Base-by-base conservation (phyloP, 2,113 vertebrate genomes). In the Tursiops truncatus region DNA sequence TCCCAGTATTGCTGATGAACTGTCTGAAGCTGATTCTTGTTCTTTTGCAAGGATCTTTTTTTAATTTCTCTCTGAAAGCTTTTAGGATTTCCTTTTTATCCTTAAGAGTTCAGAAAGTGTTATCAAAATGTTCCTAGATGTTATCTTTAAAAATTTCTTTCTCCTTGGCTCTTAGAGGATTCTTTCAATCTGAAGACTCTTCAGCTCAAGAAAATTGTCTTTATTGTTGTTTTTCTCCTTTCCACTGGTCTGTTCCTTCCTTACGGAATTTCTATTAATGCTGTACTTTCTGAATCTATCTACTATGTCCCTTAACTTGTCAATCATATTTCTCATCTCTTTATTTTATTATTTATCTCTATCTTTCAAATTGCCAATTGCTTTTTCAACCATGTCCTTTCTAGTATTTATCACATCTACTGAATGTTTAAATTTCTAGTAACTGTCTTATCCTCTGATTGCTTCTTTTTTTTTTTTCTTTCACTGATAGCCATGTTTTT, bases 31-130 rank as follows among this genome's bases (percentile, higher is more conserved):
- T 58, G 68, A 84, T 68, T 76, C 44, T 94, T 82, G 9, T 50
- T 83, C 38, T 41, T 90, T 67, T 58, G 47, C 58, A 83, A 90
- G 60, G 68, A 31, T 95, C 47, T 68, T 70, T 13, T 62, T 62
- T 71, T 60, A 84, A 67, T 44, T 83, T 90, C 44, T 38, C 20
- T 95, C 44, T 65, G 68, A 83, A 93, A 76, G 41, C 26, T 86
- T 56, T 71, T 71, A 91, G 53, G 15, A 79, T 86, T 86, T 86
- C 56, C 23, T 67, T 95, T 83, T 95, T n/a, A 86, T 62, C 28
- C 10, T 79, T 63, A 70, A 44, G 53, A 63, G 15, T 87, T 80
- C 31, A 63, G 36, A 71, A 71, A 36, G 12, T 44, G 21, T 65
- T 77, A 77, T 26, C 44, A 74, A 65, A 85, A 85, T 76, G 13